phyloP scores from a whole-genome alignment of 1,140 invertebrate species.

The Zaprionus kolodkinae region DNA sequence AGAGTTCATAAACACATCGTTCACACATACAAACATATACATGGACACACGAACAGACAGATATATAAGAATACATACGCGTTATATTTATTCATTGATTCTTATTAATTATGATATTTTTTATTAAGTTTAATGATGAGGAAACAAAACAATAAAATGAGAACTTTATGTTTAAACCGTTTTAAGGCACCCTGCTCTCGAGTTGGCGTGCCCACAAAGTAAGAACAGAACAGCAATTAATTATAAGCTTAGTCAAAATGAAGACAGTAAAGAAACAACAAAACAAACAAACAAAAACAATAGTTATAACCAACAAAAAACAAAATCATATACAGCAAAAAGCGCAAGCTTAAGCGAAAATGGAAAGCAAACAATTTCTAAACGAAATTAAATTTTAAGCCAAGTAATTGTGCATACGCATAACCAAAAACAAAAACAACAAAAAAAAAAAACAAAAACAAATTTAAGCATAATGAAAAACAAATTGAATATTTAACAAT shows the following conservation, averaged over 20 bases:
- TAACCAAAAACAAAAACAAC: conserved; percentile 65
- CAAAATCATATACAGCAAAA: conserved; percentile 32
- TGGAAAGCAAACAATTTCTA: conserved; percentile 53
- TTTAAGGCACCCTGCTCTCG: conserved; percentile 37
- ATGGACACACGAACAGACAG: conserved; percentile 29
- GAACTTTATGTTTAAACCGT: conserved; percentile 71
- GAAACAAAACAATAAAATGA: conserved; percentile 43
- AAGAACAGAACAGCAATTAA: conserved; percentile 83
- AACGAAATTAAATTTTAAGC: conserved; percentile 71
- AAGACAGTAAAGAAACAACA: conserved; percentile 62
- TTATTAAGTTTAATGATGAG: conserved; percentile 67
- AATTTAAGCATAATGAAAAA: conserved; percentile 45
- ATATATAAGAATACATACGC: conserved; percentile 63
- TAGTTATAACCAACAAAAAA: conserved; percentile 37
- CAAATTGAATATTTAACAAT: conserved; percentile 29
- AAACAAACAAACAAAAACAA: conserved; percentile 40
- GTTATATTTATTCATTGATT: conserved; percentile 83
- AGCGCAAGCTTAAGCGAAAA: conserved; percentile 22
- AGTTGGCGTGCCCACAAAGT: conserved; percentile 46
- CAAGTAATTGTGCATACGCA: conserved; percentile 63
- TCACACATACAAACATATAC: conserved; percentile 29
- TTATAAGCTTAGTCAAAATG: conserved; percentile 82
- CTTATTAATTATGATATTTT: conserved; percentile 79
- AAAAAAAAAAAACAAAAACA: conserved; percentile 31
- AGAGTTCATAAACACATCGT: conserved; percentile 33